phyloP scores from a whole-genome alignment of 2,888 invertebrate species.

The Drosophila atroscutellata region DNA sequence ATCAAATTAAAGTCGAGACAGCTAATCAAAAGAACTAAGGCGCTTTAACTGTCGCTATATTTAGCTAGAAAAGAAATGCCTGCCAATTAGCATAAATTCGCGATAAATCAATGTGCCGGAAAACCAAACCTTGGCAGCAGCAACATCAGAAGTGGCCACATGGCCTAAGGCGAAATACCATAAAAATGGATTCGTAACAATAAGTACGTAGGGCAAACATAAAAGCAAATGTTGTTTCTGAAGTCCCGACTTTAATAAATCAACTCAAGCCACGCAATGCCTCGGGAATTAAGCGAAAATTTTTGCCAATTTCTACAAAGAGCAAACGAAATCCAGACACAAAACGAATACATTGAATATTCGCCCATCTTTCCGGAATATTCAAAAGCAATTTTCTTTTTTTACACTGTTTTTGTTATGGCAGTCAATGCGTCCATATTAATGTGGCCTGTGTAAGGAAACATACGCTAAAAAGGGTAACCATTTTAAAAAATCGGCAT shows the following conservation, averaged over 20 bases:
- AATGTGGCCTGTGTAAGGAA: neutral
- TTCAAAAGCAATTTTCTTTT: neutral
- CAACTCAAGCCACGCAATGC: constrained; percentile 48
- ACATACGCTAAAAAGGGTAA: neutral
- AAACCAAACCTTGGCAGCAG: neutral
- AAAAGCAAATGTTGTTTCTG: constrained; percentile 14
- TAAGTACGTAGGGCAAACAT: constrained; percentile 44
- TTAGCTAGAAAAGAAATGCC: constrained; percentile 49
- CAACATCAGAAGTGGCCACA: constrained; percentile 10
- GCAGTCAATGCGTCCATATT: neutral
- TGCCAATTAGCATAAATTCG: constrained; percentile 75
- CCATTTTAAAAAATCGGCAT: neutral
- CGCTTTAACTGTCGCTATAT: constrained; percentile 47
- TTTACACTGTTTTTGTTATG: constrained; percentile 1
- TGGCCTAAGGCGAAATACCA: constrained; percentile 19
- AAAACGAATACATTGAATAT: neutral
- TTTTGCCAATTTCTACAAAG: constrained; percentile 32
- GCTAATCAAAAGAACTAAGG: constrained; percentile 38
- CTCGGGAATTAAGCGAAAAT: constrained; percentile 10
- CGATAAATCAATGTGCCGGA: constrained; percentile 61
- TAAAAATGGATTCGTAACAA: constrained; percentile 34
- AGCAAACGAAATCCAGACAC: constrained; percentile 12
- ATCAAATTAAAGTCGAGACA: constrained; percentile 36
- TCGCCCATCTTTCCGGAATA: neutral
- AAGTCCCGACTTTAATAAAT: constrained; percentile 61